Base-by-base conservation (phyloP, 1,140 invertebrate species). In the Pygmarrhopalites habei region DNA sequence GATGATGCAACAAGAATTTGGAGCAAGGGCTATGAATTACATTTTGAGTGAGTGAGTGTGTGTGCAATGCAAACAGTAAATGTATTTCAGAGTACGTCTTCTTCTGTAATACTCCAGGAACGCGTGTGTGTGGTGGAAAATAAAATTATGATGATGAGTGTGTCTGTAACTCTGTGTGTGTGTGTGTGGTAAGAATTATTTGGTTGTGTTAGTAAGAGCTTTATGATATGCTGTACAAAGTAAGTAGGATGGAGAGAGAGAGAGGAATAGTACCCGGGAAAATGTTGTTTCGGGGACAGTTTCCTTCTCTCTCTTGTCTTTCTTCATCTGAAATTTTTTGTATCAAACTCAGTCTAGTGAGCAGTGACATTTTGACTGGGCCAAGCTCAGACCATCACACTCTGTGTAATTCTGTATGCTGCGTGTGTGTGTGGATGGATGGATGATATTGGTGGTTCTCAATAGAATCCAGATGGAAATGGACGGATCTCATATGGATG, bases 311-410 rank as follows among this genome's bases (percentile, higher is more conserved):
- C 39, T 12, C 12, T n/a, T n/a, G 39, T 41, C 39, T 12, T 12
- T 12, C 39, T 41, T 12, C 12, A 41, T 41, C 39, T n/a, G 12
- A n/a, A n/a, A 41, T 41, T 41, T 41, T 41, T 41, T 41, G 12
- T 41, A 41, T 41, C 39, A 41, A 41, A 41, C n/a, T 41, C 39
- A 41, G 39, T 41, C 39, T 41, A 41, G 39, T n/a, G 39, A 41
- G n/a, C 39, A 12, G 12, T 41, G 39, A 41, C 39, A 41, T n/a
- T 12, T 41, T 41, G 12, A 12, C 12, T 41, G 14, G 10, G n/a
- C n/a, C n/a, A n/a, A n/a, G n/a, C n/a, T n/a, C n/a, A n/a, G n/a
- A n/a, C n/a, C n/a, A n/a, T n/a, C n/a, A n/a, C n/a, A n/a, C n/a
- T n/a, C n/a, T n/a, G n/a, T n/a, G n/a, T n/a, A n/a, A n/a, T n/a